Evolutionary conservation across 1,140 invertebrate species (phyloP), one percentile per base, ranked within the genome.

Genomic region (Drosophila virilis): DNA sequence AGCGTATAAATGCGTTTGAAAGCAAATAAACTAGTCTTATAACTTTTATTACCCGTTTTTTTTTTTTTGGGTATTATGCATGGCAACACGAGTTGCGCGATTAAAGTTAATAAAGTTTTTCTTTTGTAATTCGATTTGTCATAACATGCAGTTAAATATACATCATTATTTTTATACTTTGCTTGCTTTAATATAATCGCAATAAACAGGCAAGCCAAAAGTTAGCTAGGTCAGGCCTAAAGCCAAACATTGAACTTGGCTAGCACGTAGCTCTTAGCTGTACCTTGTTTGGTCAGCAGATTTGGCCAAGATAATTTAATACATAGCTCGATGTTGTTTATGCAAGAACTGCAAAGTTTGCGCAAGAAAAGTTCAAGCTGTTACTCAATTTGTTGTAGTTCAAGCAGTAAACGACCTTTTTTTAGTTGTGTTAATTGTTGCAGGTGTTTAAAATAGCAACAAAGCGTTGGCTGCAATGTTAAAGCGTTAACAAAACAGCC

Each of bases 391-490:
- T 60, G 46, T 67, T 80, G 66, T 61, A 48, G 51, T 54, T 77
- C 2, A n/a, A 58, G 15, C 9, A 32, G 38, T 66, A 65, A 50
- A 40, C 35, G 22, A 48, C 7, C 67, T 50, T 58, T 62, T 55
- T 50, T 52, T 62, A 50, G 57, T 59, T 66, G 55, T 78, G 74
- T 61, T 82, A 82, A 74, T 82, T 77, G 51, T 69, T 79, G 79
- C 83, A 88, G 73, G 76, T 82, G 78, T 76, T 85, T 78, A 79
- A 88, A 82, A 57, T 70, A 67, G 35, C 64, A 70, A 48, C 55
- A 67, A 84, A 70, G 67, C 60, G 71, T 72, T 40, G 55, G 68
- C 48, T 35, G 51, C 5, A 38, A 37, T 9, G 6, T 10, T 7
- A 74, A 58, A 61, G 62, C 22, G 9, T 7, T n/a, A 8, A 52